Base-by-base conservation (phyloP, 2,888 invertebrate species). In the Osedax fenrisi region DNA sequence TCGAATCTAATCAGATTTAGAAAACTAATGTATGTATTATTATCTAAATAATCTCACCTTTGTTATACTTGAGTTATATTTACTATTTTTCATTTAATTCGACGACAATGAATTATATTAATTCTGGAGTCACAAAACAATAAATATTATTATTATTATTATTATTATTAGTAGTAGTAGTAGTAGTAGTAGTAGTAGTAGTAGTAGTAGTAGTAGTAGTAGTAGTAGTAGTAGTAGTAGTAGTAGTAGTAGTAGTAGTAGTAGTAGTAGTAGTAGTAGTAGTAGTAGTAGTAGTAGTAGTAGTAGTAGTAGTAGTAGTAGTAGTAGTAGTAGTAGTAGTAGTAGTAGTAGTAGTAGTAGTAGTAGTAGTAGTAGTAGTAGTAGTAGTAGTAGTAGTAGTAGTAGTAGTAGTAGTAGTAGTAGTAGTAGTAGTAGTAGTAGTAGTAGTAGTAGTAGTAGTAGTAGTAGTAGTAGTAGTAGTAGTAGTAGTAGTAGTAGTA, bases 401-500 rank as follows among this genome's bases (percentile, higher is more conserved):
- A 56, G 56, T 1, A 56, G 56, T 0, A 56, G 56, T 1, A 56
- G 56, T 1, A 56, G 56, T 0, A 56, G 56, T 56, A 56, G 56
- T 1, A 56, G 56, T 56, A 56, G 56, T 56, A 56, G 56, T 56
- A 56, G 56, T 56, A 56, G 56, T 0, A 56, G 56, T 56, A 56
- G 56, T 56, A 56, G 56, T 56, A 56, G 56, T 56, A 61, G 61
- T 61, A 61, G 61, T 61, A 61, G 61, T 2, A 61, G 61, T 61
- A 61, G 61, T 61, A 61, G 61, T 61, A 61, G 61, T 61, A 61
- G 61, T 61, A 61, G 61, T 61, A 61, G 61, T 61, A 61, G 61
- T 61, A 61, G 61, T 61, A 61, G 61, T 61, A 61, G 61, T 61
- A 61, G 61, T 61, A 61, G 61, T 61, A 61, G 61, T 61, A 61